Base-by-base conservation (phyloP, 2,113 vertebrate species). In the Chiloscyllium plagiosum region DNA sequence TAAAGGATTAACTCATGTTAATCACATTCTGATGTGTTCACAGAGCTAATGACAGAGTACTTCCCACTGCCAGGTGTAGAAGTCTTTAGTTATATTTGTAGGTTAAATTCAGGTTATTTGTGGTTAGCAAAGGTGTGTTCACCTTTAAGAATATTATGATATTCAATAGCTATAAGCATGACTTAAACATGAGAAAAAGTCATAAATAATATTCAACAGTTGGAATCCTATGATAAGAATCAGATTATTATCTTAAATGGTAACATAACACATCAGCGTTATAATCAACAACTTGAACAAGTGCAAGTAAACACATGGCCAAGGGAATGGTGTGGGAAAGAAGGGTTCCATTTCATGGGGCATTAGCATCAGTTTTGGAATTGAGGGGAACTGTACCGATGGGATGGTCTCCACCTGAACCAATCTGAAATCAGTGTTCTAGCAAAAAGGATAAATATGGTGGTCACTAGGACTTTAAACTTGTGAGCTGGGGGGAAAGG, bases 201-300 rank as follows among this genome's bases (percentile, higher is more conserved):
- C 5, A 7, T 20, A 8, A 93, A 93, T 37, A 66, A 37, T 37
- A 37, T 19, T 68, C 89, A 66, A 93, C 17, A 37, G 7, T 65
- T 65, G 50, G 26, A 65, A 92, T 20, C 65, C 87, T n/a, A n/a
- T 33, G 17, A 33, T 29, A 52, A 29, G 47, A 92, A 65, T 17
- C 56, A 61, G 87, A 92, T 92, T 92, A n/a, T 92, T 92, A n/a
- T 92, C 56, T 92, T 61, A 92, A 92, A 92, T 33, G 87, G 52
- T 92, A 92, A 92, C 15, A n/a, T 65, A 61, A 61, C 26, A 89
- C 47, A 26, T 42, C 80, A 47, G 47, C 7, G 29, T 89, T 89
- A 56, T 89, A 29, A 92, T 26, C 56, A 92, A 65, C 52, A 33
- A 33, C 87, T 92, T 29, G 61, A 29, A 65, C 52, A 1, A 92